Evolutionary conservation across 2,888 invertebrate genomes (phyloP).

Genomic region (Macropis europaea): DNA sequence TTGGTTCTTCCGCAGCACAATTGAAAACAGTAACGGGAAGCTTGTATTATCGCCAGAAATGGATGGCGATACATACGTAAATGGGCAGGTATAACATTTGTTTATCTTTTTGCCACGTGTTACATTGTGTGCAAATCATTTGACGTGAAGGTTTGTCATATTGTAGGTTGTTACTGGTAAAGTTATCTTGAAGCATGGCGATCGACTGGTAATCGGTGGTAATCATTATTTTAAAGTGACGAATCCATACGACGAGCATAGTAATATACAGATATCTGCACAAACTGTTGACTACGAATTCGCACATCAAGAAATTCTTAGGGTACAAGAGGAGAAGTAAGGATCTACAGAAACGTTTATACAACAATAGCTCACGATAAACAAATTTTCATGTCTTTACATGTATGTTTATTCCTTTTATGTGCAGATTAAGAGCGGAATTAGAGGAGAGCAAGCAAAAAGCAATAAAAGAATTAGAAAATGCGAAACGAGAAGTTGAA

Average conservation of each 20-base stretch:
- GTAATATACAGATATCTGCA: conserved; percentile 58
- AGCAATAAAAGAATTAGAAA: conserved; percentile 76
- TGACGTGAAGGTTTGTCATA: neutral
- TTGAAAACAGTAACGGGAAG: conserved; percentile 80
- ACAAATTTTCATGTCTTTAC: neutral
- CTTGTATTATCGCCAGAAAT: conserved; percentile 80
- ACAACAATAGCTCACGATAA: neutral
- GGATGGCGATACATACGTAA: conserved; percentile 81
- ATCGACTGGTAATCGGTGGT: conserved; percentile 82
- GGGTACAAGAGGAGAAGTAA: conserved; percentile 81
- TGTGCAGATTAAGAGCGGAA: conserved; percentile 72
- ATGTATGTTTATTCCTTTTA: neutral
- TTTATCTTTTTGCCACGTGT: neutral
- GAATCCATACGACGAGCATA: conserved; percentile 78
- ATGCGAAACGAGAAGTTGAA: conserved; percentile 75
- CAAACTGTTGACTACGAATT: conserved; percentile 81
- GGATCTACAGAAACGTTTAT: conserved; percentile 53
- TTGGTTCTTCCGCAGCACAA: conserved; percentile 75
- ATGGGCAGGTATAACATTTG: conserved; percentile 78
- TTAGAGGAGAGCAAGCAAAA: conserved; percentile 77
- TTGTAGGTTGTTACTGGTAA: conserved; percentile 77
- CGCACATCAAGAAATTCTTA: conserved; percentile 82
- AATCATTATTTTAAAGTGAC: conserved; percentile 82
- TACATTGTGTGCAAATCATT: neutral
- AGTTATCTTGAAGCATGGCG: conserved; percentile 81